A percentile compares a stretch with the other conserved stretches of the same genome.
These are phyloP conservation scores for Bombus waltoni DNA, from an alignment of 1,140 invertebrate genomes.

Conservation along the genomic window DNA sequence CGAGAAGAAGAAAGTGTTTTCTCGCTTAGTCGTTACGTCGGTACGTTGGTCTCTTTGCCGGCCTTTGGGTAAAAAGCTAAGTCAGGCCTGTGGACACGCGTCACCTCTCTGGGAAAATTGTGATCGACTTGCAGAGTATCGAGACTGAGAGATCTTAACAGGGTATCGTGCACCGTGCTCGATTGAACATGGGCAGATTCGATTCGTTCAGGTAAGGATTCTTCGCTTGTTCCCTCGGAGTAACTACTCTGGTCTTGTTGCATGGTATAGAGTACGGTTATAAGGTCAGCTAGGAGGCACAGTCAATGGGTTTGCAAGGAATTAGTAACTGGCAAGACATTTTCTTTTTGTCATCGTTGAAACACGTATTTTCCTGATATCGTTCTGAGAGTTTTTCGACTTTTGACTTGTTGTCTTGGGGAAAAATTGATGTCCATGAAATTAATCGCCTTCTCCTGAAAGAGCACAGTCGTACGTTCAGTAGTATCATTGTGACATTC, in stretches of 20 bases:
- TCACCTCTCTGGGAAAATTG: not conserved
- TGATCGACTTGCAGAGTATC: not conserved
- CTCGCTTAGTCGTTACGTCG: not conserved
- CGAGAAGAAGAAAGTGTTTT: constrained; percentile 11
- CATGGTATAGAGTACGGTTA: not conserved
- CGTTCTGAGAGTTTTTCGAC: not conserved
- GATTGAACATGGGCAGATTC: constrained; percentile 42
- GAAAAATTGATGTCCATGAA: not conserved
- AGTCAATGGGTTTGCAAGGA: not conserved
- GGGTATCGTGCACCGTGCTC: not conserved
- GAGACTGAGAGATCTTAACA: not conserved
- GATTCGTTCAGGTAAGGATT: constrained; percentile 50
- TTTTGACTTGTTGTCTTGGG: not conserved
- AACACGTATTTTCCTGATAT: not conserved
- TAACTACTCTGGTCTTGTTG: not conserved
- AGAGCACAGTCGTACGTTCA: too few relatives aligned
- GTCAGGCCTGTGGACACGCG: not conserved
- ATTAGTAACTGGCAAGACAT: not conserved
- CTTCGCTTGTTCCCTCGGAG: not conserved
- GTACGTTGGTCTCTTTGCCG: not conserved
- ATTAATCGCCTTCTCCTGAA: not conserved
- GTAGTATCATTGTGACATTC: too few relatives aligned
- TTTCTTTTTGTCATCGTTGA: not conserved
- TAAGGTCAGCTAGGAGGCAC: not conserved
- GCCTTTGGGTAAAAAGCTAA: not conserved